Base-by-base conservation (phyloP, 2,797 vertebrate genomes). In the Gymnothorax javanicus region DNA sequence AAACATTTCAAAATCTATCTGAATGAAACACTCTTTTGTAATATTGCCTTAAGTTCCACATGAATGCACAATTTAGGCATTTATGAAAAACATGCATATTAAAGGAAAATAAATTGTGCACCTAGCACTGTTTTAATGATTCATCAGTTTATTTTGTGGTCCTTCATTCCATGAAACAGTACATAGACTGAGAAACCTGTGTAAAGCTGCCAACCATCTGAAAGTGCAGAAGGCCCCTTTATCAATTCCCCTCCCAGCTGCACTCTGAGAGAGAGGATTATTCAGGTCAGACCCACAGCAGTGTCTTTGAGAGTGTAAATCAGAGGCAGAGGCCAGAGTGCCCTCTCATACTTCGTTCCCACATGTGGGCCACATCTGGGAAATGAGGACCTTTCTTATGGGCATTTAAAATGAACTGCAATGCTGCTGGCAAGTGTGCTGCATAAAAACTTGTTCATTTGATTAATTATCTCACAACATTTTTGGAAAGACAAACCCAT, bases 291-390 rank as follows among this genome's bases (percentile, higher is more conserved):
- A 81, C 88, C 67, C 33, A 82, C 79, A 86, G 54, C 52, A 88
- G 88, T 90, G 88, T 84, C 58, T 89, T 60, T 73, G 57, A 25
- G 64, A 54, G 52, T 67, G 79, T 85, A 85, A 87, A 85, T 89
- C 88, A 83, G 54, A 52, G 79, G 56, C 59, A 33, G 62, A 15
- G 60, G 12, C 60, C 82, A 54, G 71, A 67, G 58, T 75, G 82
- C 73, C 62, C 50, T 86, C 81, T 87, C 82, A 79, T 60, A 54
- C 60, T 75, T 73, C 23, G 58, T 50, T 77, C 69, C 82, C 62
- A 57, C 88, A 88, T 86, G 88, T 88, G 88, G 85, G 9, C 62
- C 71, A 43, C 88, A 88, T 87, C 71, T 88, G 88, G 83, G 85
- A 58, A 62, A 71, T 13, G 58, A n/a, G 33, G 25, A 56, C 23